Base-by-base conservation (phyloP, 2,888 invertebrate species). In the Drosophila bunnanda region DNA sequence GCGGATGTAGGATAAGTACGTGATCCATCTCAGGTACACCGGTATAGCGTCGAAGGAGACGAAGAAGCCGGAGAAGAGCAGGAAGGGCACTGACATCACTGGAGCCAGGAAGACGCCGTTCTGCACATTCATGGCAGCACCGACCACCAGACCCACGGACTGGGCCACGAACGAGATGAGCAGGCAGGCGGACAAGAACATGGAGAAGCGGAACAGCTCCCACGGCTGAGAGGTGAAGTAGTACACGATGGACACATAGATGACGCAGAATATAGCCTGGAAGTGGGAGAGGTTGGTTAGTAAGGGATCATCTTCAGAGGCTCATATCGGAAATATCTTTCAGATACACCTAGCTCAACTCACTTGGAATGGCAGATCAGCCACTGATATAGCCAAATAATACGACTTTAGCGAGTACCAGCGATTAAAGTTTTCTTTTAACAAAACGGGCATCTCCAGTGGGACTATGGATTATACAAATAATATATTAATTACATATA, bases 291-390 rank as follows among this genome's bases (percentile, higher is more conserved):
- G 30, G 6, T 3, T 28, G 32, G 54, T 65, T 56, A 44, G 30
- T 20, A 32, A 12, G 32, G 7, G 39, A 3, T 43, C 8, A 1
- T n/a, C 22, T 1, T 4, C 1, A 9, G 7, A 20, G 28, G 28
- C 2, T 30, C 28, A 30, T 38, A n/a, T 9, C n/a, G n/a, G n/a
- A n/a, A 0, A 4, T 38, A 3, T n/a, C 12, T 2, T 38, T 17
- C 1, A 9, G 0, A 20, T 5, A 15, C 4, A 13, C 20, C 9
- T 7, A 15, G 17, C 38, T 36, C 20, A 55, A 53, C 82, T 93
- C 93, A 98, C 98, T 95, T 98, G 98, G 93, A 99, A 99, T n/a
- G 99, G 99, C 93, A 99, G 94, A 93, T 99, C 99, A 0, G 98
- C 98, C 68, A 98, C 95, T 0, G 98, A 98, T 89, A 98, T 98